phyloP scores from a whole-genome alignment of 2,113 vertebrate genomes.

The Axis porcinus region DNA sequence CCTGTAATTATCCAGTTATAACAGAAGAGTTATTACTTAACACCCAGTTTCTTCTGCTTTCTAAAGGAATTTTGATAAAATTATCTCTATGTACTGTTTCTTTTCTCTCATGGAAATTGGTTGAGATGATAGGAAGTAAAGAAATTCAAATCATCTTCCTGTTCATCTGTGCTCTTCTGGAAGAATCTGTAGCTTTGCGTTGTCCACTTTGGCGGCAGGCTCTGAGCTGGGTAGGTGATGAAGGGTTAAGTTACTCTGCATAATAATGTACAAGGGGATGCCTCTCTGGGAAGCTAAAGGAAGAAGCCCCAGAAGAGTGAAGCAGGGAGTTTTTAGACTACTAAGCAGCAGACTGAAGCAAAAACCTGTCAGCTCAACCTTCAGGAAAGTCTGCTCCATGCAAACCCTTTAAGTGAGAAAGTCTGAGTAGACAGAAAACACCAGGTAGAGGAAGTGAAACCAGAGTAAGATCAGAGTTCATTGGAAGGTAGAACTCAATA shows the following conservation, averaged over 20 bases:
- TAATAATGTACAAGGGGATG: neutral
- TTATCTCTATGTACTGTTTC: neutral
- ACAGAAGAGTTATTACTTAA: neutral
- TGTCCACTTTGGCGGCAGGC: neutral
- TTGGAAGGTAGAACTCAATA: neutral
- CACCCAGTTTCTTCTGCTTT: neutral
- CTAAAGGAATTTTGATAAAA: neutral
- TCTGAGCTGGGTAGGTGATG: neutral
- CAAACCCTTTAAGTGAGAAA: neutral
- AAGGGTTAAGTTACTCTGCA: neutral
- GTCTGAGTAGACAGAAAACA: neutral
- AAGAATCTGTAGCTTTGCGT: neutral
- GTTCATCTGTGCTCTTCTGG: neutral
- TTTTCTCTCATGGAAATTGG: neutral
- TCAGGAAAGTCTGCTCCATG: neutral
- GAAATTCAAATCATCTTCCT: neutral
- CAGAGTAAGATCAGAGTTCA: neutral
- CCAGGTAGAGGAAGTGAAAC: neutral
- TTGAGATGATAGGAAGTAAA: neutral
- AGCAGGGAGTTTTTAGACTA: neutral
- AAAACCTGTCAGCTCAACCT: neutral
- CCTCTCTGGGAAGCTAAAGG: neutral
- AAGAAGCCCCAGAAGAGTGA: neutral
- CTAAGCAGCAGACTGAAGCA: neutral
- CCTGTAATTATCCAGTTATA: neutral